phyloP scores from a whole-genome alignment of 2,113 vertebrate species.

The Coreoperca whiteheadi region DNA sequence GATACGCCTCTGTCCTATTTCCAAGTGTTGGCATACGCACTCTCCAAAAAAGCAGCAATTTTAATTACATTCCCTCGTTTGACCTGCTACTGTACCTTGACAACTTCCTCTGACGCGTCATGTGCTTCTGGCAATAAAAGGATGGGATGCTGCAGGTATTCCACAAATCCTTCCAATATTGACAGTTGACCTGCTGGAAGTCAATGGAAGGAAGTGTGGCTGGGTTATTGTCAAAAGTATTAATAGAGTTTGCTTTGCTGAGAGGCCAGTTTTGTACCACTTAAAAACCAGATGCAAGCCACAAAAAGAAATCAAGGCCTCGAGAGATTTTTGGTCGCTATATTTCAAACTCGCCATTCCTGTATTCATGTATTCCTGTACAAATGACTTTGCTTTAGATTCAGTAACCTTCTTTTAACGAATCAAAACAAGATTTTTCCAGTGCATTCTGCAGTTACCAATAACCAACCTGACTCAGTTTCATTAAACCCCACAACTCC shows the following conservation, averaged over 20 bases:
- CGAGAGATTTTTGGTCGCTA: background rate
- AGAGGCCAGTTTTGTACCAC: background rate
- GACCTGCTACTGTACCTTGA: background rate
- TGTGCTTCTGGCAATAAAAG: background rate
- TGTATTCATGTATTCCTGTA: background rate
- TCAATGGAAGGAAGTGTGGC: background rate
- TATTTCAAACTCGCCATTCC: background rate
- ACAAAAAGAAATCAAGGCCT: background rate
- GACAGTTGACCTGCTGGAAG: background rate
- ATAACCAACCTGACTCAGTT: conserved; percentile 45
- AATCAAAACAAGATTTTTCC: background rate
- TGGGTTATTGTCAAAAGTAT: too few species aligned
- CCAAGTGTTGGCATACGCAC: background rate
- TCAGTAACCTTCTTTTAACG: background rate
- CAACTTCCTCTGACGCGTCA: background rate
- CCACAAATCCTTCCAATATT: background rate
- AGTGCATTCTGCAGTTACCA: background rate
- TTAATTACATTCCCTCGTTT: background rate
- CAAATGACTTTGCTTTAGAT: background rate
- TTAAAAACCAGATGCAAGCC: background rate
- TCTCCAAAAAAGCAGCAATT: background rate
- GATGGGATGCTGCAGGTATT: background rate
- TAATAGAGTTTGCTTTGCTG: too few species aligned
- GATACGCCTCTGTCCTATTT: background rate
- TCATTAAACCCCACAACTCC: conserved; percentile 24